Conservation (phyloP, 2,888 invertebrate species). For the Perizoma flavofasciatum region DNA sequence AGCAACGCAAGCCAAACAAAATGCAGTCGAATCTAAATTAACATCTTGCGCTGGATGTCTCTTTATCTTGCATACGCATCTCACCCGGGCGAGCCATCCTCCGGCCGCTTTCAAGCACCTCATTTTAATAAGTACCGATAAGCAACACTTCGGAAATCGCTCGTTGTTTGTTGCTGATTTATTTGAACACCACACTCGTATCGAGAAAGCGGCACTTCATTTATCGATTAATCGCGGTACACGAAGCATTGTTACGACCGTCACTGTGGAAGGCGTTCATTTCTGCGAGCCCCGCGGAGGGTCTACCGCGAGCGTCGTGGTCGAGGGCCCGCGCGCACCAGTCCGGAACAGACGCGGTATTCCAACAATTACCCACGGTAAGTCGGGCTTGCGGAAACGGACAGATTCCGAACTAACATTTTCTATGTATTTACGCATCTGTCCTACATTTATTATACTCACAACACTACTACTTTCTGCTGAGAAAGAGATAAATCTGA, state of each 20-base stretch:
- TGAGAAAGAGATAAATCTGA: conserved; percentile 28
- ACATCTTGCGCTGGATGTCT: conserved; percentile 72
- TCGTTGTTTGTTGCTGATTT: conserved; percentile 60
- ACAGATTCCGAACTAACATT: conserved; percentile 61
- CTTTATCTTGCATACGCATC: conserved; percentile 69
- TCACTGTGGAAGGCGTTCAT: conserved; percentile 66
- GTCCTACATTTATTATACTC: conserved; percentile 26
- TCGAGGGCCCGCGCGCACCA: conserved; percentile 78
- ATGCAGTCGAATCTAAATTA: conserved; percentile 73
- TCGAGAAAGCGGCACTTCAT: conserved; percentile 72
- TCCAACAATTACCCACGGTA: conserved; percentile 79
- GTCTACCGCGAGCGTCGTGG: conserved; percentile 69
- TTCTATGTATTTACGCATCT: conserved; percentile 56
- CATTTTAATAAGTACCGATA: conserved; percentile 71
- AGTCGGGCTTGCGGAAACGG: conserved; percentile 67
- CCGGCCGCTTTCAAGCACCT: conserved; percentile 80
- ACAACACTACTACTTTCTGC: conserved; percentile 41
- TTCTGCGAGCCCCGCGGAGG: conserved; percentile 74
- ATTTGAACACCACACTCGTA: conserved; percentile 66
- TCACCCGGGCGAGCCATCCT: conserved; percentile 82
- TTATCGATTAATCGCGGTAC: conserved; percentile 75
- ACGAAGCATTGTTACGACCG: conserved; percentile 68
- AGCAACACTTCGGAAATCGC: conserved; percentile 56
- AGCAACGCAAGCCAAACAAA: conserved; percentile 70
- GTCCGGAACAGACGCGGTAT: conserved; percentile 78